Evolutionary conservation across 2,113 vertebrate genomes (phyloP).

Genomic region (Glaucomys volans): DNA sequence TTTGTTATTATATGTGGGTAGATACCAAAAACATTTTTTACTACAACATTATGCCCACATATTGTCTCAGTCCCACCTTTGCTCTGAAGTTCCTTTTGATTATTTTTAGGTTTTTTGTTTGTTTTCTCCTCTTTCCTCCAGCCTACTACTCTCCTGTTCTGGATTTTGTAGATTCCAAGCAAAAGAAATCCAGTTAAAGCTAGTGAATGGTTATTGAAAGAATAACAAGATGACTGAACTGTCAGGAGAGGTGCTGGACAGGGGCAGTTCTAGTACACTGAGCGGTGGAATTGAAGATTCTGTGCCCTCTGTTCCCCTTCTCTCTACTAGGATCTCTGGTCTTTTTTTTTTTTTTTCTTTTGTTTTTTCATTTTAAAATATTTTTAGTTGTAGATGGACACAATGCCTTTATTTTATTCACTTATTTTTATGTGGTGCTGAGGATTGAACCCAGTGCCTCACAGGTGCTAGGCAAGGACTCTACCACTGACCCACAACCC

Average conservation of each 20-base stretch:
- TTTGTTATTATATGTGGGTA: neutral
- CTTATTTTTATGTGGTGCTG: no score
- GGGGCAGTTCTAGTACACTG: neutral
- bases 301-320: neutral
- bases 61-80: neutral
- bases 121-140: neutral
- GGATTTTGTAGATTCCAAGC: slow-evolving; percentile 44
- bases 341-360: neutral
- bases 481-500: no score
- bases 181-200: slow-evolving; percentile 22
- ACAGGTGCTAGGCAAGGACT: no score
- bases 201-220: neutral
- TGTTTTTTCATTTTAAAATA: no score
- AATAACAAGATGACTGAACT: neutral
- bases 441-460: no score
- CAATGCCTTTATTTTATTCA: no score
- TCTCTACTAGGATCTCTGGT: neutral
- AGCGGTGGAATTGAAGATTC: neutral
- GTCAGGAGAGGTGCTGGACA: neutral
- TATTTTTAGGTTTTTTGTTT: neutral
- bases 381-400: no score
- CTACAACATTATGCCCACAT: neutral
- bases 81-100: slow-evolving; percentile 8
- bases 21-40: neutral
- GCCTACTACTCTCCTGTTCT: neutral